These are phyloP conservation scores for Tanytarsus gracilentus DNA, from an alignment of 2,888 invertebrate genomes.

Conservation along the genomic window DNA sequence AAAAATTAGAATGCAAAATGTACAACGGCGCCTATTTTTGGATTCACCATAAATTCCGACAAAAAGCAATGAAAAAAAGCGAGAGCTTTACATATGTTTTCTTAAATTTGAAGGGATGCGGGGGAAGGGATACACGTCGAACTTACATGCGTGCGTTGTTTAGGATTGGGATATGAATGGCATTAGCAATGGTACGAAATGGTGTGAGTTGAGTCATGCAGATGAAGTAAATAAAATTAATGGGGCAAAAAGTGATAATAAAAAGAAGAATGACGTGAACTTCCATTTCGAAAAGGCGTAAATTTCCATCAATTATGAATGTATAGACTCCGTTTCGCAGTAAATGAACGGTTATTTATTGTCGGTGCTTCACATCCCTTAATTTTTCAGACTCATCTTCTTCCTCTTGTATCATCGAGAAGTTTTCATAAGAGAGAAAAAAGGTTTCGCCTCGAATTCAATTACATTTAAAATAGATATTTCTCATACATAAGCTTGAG, in stretches of 20 bases:
- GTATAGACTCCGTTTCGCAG: background rate
- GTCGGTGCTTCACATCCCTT: background rate
- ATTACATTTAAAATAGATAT: constrained; percentile 12
- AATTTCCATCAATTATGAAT: constrained; percentile 3
- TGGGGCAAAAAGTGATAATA: constrained; percentile 28
- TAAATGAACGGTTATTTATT: background rate
- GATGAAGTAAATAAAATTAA: constrained; percentile 27
- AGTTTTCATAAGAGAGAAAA: background rate
- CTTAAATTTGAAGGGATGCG: background rate
- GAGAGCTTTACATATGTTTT: constrained; percentile 21
- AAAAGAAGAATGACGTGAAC: background rate
- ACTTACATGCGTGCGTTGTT: background rate
- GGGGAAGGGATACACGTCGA: background rate
- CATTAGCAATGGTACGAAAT: background rate
- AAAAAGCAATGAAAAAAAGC: background rate
- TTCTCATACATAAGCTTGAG: background rate
- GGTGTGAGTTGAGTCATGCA: constrained; percentile 13
- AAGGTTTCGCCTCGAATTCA: constrained; percentile 8
- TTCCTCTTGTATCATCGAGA: background rate
- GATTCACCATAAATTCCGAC: constrained; percentile 14
- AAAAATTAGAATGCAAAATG: constrained; percentile 16
- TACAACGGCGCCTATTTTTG: background rate
- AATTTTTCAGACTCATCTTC: background rate
- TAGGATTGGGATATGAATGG: background rate
- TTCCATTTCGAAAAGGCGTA: background rate